phyloP scores from a whole-genome alignment of 2,113 vertebrate species.

The Syngnathus floridae region DNA sequence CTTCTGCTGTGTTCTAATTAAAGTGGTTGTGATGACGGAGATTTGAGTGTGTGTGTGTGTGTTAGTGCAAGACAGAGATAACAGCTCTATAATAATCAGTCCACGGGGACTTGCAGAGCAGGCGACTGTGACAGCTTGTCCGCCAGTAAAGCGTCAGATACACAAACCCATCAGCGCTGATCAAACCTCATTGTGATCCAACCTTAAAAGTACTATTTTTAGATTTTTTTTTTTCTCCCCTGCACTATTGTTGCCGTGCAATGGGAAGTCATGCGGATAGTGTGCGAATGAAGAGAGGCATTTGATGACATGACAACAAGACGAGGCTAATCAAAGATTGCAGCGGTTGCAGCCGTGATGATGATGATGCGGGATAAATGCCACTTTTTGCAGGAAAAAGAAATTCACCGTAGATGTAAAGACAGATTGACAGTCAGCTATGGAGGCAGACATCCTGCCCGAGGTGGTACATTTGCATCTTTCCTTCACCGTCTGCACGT shows the following conservation, averaged over 20 bases:
- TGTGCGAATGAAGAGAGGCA: constrained; percentile 17
- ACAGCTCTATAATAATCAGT: constrained; percentile 61
- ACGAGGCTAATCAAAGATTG: constrained; percentile 20
- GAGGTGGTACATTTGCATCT: constrained; percentile 47
- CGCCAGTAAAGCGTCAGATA: constrained; percentile 47
- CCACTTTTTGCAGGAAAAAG: constrained; percentile 19
- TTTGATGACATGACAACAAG: constrained; percentile 27
- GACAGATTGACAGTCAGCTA: constrained; percentile 28
- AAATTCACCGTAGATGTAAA: constrained; percentile 5
- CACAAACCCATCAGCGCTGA: constrained; percentile 41
- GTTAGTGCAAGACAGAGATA: constrained; percentile 34
- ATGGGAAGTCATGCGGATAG: constrained; percentile 5
- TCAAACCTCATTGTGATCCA: constrained; percentile 37
- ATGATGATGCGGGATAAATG: constrained; percentile 20
- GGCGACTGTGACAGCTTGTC: constrained; percentile 58
- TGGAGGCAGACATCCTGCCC: constrained; percentile 26
- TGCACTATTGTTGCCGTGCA: constrained; percentile 10
- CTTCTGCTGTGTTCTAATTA: constrained; percentile 53
- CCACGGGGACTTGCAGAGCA: constrained; percentile 48
- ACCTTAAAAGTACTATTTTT: constrained; percentile 37
- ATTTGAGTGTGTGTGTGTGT: constrained; percentile 30
- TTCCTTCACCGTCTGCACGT: constrained; percentile 40
- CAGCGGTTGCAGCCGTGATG: constrained; percentile 13
- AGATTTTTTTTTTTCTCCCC: constrained; percentile 4
- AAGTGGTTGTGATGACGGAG: constrained; percentile 57